Base-by-base conservation (phyloP, 1,140 invertebrate genomes). In the Lepidurus packardi region DNA sequence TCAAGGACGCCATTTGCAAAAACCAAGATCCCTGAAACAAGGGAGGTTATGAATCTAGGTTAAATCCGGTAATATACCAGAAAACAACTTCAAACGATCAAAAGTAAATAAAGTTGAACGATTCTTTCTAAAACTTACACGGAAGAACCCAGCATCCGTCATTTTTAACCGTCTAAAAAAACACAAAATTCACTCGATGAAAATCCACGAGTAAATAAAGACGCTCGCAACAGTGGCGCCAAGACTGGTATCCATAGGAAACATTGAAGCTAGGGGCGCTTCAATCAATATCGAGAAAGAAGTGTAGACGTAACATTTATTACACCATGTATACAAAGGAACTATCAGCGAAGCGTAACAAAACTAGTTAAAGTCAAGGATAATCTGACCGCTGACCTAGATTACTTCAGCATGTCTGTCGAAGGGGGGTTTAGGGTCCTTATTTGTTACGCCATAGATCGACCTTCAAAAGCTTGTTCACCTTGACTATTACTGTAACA, bases 91-190 rank as follows among this genome's bases (percentile, higher is more conserved):
- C 13, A 34, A 44, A 73, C 34, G n/a, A 77, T 73, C 44, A 34
- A 3, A 1, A 43, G n/a, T 73, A 73, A 78, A 16, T 44, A 43
- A 78, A 74, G 65, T 41, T 78, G 1, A 13, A 43, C 16, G 42
- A 73, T 11, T 6, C n/a, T 74, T 11, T 53, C 25, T 7, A 80
- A 75, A 34, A 81, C 80, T 84, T 83, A 86, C 85, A 34, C 88
- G 84, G 81, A 89, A 89, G 82, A 87, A 89, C 16, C 87, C 87
- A 21, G 87, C 87, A 81, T 88, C 87, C 34, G 84, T 82, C 85
- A 86, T 86, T 53, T 76, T 86, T 84, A 78, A 75, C 25, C 16
- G 13, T 76, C 5, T 21, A 75, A 78, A 75, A 41, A 9, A 77
- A 43, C 76, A 53, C 76, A 44, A 47, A 77, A 13, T 47, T 45